Evolutionary conservation across 2,888 invertebrate species (phyloP), one percentile per base, ranked within the genome.

Genomic region (Acanthacorydalis orientalis): DNA sequence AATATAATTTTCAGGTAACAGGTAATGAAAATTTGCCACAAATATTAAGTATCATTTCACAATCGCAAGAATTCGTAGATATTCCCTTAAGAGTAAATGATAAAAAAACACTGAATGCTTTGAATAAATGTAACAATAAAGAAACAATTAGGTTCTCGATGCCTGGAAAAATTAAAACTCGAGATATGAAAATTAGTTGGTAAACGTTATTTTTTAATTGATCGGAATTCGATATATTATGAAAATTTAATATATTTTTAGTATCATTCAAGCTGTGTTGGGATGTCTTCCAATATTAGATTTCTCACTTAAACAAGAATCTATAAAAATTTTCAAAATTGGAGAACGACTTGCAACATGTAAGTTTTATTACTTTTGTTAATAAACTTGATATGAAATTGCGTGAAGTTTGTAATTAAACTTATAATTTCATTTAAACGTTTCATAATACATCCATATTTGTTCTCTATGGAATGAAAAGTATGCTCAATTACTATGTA

Each of bases 121-220:
- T 87, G 4, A 84, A 85, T 59, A 75, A 75, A 56, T 76, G 74
- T 57, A 74, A 74, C 54, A 61, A 63, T 43, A 64, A 62, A 50
- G 57, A 67, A 48, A 74, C 76, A 1, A 78, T 83, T 50, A 68
- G 84, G 8, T 84, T 74, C 63, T 80, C 82, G 1, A 69, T 85
- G 61, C 71, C 72, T 52, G 84, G 83, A 41, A 79, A 74, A 62
- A 80, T 87, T 41, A 78, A 70, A 57, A 78, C 76, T 1, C 65
- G 72, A 46, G 76, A 79, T 55, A 80, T 83, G 78, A 87, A 87
- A 65, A 70, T 83, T n/a, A 82, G 78, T 58, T 80, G 80, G 81
- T 80, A 69, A n/a, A n/a, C n/a, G n/a, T n/a, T n/a, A n/a, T n/a
- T n/a, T n/a, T n/a, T n/a, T n/a, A n/a, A n/a, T n/a, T n/a, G n/a